Conservation (phyloP, 2,113 vertebrate species). For the Trogon melanurus region DNA sequence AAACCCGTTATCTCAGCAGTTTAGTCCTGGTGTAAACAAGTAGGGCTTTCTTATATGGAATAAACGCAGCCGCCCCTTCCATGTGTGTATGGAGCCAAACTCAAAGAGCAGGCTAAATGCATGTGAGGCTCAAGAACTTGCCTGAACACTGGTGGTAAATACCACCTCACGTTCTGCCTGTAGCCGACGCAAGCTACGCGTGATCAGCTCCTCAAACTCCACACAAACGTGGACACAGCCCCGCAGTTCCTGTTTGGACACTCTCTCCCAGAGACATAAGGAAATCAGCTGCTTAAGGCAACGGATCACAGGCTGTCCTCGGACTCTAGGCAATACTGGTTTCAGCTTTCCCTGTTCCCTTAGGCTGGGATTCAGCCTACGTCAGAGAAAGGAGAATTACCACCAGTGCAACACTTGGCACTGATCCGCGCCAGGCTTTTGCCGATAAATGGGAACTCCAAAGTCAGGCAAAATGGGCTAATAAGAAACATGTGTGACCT, state of each 20-base stretch:
- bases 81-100: fast-evolving
- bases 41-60: not conserved
- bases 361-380: not conserved
- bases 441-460: not conserved
- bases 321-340: too few species aligned
- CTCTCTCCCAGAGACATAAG: not conserved
- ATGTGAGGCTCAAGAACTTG: not conserved
- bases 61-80: fast-evolving
- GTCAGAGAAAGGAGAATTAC: not conserved
- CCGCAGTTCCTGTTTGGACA: not conserved
- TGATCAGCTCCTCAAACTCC: not conserved
- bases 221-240: not conserved
- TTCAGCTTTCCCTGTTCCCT: not conserved
- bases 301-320: not conserved
- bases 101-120: not conserved
- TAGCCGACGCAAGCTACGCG: not conserved
- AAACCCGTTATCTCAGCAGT: not conserved
- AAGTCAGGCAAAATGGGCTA: not conserved
- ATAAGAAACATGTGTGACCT: fast-evolving
- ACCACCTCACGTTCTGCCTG: not conserved
- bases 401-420: fast-evolving
- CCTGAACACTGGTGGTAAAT: not conserved
- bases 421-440: fast-evolving
- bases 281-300: not conserved
- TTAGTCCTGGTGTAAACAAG: not conserved